These are phyloP conservation scores for Tapirus indicus DNA, from an alignment of 2,797 vertebrate genomes.

Conservation along the genomic window DNA sequence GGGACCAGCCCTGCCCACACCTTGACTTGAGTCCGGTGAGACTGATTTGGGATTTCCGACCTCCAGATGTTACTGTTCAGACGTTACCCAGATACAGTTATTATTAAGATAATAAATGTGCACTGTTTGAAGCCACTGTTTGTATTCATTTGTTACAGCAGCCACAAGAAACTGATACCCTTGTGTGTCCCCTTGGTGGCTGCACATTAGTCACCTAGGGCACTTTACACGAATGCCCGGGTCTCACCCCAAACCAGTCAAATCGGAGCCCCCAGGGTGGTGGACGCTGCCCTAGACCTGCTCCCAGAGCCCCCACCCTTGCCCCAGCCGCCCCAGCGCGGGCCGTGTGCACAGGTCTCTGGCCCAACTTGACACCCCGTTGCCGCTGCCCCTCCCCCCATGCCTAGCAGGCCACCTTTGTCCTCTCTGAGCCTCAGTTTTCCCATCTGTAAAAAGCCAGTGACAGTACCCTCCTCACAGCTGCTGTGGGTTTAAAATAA, in stretches of 20 bases:
- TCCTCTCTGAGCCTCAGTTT: background rate
- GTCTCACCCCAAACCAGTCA: background rate
- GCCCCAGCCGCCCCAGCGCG: background rate
- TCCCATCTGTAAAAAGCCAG: background rate
- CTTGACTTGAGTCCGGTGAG: background rate
- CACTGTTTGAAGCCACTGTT: background rate
- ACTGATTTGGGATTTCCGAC: background rate
- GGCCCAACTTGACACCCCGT: background rate
- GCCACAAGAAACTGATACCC: background rate
- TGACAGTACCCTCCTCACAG: background rate
- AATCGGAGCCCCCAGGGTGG: background rate
- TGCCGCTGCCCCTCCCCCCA: background rate
- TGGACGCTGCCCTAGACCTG: background rate
- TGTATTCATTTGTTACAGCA: background rate
- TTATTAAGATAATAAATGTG: rapidly evolving
- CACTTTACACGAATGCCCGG: background rate
- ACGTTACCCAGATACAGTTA: background rate
- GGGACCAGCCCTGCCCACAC: background rate
- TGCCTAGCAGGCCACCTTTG: background rate
- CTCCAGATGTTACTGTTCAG: background rate
- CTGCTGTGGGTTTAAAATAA: background rate
- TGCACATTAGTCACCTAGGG: too few species aligned
- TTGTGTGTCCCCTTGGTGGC: background rate
- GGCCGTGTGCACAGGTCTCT: background rate
- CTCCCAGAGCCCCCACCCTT: background rate